phyloP scores from a whole-genome alignment of 2,888 invertebrate genomes.

The Pyrochroa serraticornis region DNA sequence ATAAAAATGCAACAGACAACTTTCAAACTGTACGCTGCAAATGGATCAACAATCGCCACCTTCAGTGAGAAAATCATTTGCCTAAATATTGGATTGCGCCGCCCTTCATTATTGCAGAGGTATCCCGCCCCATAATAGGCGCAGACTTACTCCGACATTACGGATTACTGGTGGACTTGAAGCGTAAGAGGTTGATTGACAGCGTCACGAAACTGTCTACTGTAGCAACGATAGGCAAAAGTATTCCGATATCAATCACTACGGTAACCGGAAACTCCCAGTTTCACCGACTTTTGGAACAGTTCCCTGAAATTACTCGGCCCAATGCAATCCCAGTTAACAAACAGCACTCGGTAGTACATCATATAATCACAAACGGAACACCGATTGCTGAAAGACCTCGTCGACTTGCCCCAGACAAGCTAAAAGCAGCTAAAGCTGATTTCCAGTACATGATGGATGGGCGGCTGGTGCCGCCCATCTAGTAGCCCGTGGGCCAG shows the following conservation, averaged over 20 bases:
- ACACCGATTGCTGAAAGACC: slow-evolving; percentile 42
- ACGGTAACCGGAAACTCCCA: slow-evolving; percentile 1
- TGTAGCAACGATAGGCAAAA: background rate
- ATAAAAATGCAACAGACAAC: too few relatives aligned
- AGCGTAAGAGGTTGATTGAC: background rate
- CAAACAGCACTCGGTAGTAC: slow-evolving; percentile 23
- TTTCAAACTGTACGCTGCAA: too few relatives aligned
- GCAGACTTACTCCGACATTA: slow-evolving; percentile 10
- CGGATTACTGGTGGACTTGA: background rate
- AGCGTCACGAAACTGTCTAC: background rate
- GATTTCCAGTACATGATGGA: slow-evolving; percentile 44
- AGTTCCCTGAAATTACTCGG: slow-evolving; percentile 13
- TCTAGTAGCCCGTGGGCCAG: slow-evolving; percentile 47
- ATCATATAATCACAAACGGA: slow-evolving; percentile 42
- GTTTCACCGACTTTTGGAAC: slow-evolving; percentile 1
- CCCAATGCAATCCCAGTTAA: background rate
- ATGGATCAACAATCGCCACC: background rate
- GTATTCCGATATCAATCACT: background rate
- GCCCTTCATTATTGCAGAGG: slow-evolving; percentile 8
- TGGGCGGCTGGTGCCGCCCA: slow-evolving; percentile 27
- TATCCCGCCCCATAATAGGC: slow-evolving; percentile 5
- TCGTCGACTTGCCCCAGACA: slow-evolving; percentile 44
- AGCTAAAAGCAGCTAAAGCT: slow-evolving; percentile 37
- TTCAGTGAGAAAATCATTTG: background rate
- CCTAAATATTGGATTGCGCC: background rate